These are phyloP conservation scores for Columbina picui DNA, from an alignment of 2,113 vertebrate species.

Conservation along the genomic window DNA sequence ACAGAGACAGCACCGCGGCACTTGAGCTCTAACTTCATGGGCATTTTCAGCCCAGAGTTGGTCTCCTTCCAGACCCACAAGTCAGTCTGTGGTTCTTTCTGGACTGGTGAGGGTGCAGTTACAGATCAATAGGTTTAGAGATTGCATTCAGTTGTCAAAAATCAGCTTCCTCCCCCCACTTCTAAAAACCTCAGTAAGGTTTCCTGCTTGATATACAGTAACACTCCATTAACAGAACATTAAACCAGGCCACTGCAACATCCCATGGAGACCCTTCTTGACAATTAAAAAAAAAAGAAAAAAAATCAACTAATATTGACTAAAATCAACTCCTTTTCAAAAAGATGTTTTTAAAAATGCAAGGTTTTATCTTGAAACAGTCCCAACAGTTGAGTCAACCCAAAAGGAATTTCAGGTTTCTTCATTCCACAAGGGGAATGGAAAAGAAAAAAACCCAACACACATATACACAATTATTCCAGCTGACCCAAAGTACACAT, in stretches of 20 bases:
- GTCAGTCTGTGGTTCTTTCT: not conserved
- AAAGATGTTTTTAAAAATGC: not conserved
- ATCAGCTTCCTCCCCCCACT: not conserved
- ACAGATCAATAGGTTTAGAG: not conserved
- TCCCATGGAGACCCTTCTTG: not conserved
- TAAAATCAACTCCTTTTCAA: not conserved
- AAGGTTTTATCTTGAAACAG: not conserved
- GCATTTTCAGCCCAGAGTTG: not conserved
- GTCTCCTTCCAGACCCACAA: not conserved
- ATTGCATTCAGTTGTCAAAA: not conserved
- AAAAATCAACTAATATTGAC: too few species aligned
- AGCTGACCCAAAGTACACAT: not conserved
- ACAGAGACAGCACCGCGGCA: not conserved
- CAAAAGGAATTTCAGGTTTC: not conserved
- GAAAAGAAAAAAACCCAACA: fast-evolving
- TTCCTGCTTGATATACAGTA: not conserved
- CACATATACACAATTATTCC: not conserved
- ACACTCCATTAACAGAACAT: not conserved
- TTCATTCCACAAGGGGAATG: not conserved
- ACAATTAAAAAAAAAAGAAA: too few species aligned
- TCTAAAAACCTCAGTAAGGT: not conserved
- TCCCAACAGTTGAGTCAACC: not conserved
- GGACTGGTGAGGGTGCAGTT: not conserved
- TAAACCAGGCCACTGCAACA: not conserved
- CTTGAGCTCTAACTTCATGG: not conserved